Percentiles rank a stretch among this genome's conserved stretches.
Conservation (phyloP, 2,888 invertebrate genomes). For the Odontomyia ornata region DNA sequence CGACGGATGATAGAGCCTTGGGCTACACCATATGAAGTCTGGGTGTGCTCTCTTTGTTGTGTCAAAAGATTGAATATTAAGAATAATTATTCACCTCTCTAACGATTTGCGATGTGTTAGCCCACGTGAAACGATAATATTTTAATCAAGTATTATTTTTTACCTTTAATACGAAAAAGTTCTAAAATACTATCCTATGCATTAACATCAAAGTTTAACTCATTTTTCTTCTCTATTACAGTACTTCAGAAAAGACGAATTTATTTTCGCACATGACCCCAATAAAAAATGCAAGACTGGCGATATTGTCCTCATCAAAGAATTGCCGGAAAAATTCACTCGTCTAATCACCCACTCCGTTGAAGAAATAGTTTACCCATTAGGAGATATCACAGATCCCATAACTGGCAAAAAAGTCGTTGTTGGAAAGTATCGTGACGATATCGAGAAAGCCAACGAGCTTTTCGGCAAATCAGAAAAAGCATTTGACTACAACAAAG, state of each 20-base stretch:
- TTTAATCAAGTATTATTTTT: too few relatives aligned
- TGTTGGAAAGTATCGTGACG: constrained; percentile 77
- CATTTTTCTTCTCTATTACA: constrained; percentile 57
- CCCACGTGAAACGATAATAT: too few relatives aligned
- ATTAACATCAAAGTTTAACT: too few relatives aligned
- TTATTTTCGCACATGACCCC: constrained; percentile 81
- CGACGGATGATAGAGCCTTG: too few relatives aligned
- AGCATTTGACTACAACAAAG: constrained; percentile 79
- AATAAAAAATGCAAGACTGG: constrained; percentile 80
- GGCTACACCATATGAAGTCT: too few relatives aligned
- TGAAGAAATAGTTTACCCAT: constrained; percentile 79
- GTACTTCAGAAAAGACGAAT: constrained; percentile 81
- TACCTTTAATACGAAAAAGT: too few relatives aligned
- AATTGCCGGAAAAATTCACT: constrained; percentile 76
- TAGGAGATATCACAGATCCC: constrained; percentile 88
- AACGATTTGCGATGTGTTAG: too few relatives aligned
- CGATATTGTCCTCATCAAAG: constrained; percentile 82
- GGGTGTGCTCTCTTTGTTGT: too few relatives aligned
- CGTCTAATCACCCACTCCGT: constrained; percentile 82
- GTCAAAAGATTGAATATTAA: too few relatives aligned
- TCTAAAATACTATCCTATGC: too few relatives aligned
- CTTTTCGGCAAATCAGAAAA: constrained; percentile 75
- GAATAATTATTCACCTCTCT: too few relatives aligned
- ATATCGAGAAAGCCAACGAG: constrained; percentile 73
- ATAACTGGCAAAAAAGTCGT: constrained; percentile 82